Evolutionary conservation across 2,888 invertebrate species (phyloP).

Genomic region (Caprella mutica): DNA sequence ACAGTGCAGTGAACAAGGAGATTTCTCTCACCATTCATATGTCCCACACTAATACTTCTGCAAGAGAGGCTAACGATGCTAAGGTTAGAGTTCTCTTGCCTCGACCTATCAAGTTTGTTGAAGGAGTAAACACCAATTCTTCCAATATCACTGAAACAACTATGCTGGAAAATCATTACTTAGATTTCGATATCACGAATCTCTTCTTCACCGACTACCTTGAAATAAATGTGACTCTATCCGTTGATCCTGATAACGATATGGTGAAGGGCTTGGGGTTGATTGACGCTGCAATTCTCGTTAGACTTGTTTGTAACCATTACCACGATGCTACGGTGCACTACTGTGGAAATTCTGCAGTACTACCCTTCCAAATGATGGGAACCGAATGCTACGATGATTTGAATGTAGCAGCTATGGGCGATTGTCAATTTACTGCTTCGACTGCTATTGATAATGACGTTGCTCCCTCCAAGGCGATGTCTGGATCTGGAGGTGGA

Average conservation of each 20-base stretch:
- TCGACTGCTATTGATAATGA: conserved; percentile 19
- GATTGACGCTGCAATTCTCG: conserved; percentile 15
- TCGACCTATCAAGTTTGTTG: conserved; percentile 9
- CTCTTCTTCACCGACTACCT: conserved; percentile 32
- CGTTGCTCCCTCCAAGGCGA: conserved; percentile 3
- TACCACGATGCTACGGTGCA: not conserved
- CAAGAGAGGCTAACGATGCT: conserved; percentile 14
- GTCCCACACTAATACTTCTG: conserved; percentile 18
- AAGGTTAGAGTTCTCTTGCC: conserved; percentile 16
- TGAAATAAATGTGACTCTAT: conserved; percentile 29
- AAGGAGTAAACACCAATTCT: not conserved
- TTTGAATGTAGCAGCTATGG: conserved; percentile 3
- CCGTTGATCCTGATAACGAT: conserved; percentile 25
- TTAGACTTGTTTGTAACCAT: conserved; percentile 13
- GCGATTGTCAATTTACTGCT: conserved; percentile 17
- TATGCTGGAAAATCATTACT: conserved; percentile 7
- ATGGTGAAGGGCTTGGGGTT: conserved; percentile 19
- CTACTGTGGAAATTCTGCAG: conserved; percentile 19
- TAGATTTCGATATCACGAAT: conserved; percentile 21
- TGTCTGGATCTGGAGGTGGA: conserved; percentile 7
- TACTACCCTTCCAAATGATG: conserved; percentile 9
- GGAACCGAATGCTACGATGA: conserved; percentile 13
- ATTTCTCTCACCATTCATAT: conserved; percentile 10
- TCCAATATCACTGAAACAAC: conserved; percentile 13
- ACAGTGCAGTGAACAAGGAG: not conserved